Conservation (phyloP, 2,797 vertebrate species). For the Silurus aristotelis region DNA sequence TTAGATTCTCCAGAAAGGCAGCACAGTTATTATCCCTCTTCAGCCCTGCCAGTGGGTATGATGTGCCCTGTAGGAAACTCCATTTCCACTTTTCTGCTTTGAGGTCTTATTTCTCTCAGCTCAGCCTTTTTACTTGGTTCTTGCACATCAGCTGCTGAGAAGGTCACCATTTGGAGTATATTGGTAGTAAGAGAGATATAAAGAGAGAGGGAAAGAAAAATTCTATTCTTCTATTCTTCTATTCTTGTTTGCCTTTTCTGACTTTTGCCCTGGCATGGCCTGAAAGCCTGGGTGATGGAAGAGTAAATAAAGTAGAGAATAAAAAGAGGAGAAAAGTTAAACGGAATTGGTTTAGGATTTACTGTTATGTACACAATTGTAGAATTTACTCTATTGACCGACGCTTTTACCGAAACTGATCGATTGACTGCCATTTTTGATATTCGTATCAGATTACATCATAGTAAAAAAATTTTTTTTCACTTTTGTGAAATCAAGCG, state of each 20-base stretch:
- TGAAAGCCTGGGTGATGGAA: slow-evolving; percentile 29
- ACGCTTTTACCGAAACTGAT: neutral
- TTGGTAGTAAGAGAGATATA: slow-evolving; percentile 27
- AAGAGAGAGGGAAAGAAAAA: neutral
- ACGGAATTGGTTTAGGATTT: slow-evolving; percentile 1
- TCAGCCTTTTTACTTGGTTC: slow-evolving; percentile 33
- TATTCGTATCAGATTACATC: neutral
- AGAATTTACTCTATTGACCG: neutral
- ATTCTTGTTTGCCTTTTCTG: slow-evolving; percentile 48
- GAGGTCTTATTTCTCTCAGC: slow-evolving; percentile 41
- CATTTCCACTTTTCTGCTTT: slow-evolving; percentile 38
- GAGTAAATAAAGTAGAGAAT: slow-evolving; percentile 45
- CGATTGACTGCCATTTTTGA: neutral
- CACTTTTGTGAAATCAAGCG: neutral
- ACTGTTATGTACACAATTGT: neutral
- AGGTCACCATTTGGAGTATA: slow-evolving; percentile 46
- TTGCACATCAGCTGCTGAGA: slow-evolving; percentile 42
- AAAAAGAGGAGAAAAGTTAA: slow-evolving; percentile 22
- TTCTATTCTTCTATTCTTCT: slow-evolving; percentile 2
- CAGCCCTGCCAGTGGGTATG: slow-evolving; percentile 8
- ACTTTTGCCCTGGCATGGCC: slow-evolving; percentile 36
- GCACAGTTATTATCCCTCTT: slow-evolving; percentile 59
- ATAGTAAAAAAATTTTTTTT: neutral
- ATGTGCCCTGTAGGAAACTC: slow-evolving; percentile 41
- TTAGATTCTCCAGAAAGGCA: slow-evolving; percentile 66